These are phyloP conservation scores for Aegithalos caudatus DNA, from an alignment of 2,113 vertebrate species.

Conservation along the genomic window DNA sequence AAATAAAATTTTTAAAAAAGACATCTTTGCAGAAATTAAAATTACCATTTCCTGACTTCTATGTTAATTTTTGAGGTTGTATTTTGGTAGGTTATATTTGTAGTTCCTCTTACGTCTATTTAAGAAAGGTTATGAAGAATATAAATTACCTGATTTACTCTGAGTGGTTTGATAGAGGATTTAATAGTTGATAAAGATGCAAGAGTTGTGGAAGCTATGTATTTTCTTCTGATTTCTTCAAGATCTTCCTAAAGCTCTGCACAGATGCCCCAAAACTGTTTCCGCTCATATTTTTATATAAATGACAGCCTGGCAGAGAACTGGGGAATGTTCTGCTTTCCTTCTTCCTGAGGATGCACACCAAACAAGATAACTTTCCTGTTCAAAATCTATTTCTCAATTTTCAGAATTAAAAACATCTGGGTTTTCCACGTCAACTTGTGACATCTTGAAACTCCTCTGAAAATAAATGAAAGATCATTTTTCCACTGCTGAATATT, in stretches of 20 bases:
- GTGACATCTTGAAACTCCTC: background rate
- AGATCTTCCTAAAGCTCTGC: background rate
- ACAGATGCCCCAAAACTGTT: background rate
- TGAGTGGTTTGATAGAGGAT: background rate
- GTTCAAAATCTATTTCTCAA: background rate
- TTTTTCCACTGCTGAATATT: background rate
- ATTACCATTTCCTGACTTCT: background rate
- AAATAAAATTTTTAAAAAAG: background rate
- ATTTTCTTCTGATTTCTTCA: background rate
- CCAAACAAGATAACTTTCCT: slow-evolving; percentile 19
- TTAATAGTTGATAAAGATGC: background rate
- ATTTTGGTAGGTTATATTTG: background rate
- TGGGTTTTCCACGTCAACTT: background rate
- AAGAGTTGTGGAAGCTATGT: background rate
- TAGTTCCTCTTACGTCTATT: background rate
- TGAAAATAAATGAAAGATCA: background rate
- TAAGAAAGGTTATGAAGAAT: background rate
- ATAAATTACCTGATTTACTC: background rate
- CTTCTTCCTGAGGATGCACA: slow-evolving; percentile 7
- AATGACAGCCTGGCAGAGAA: background rate
- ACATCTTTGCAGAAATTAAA: background rate
- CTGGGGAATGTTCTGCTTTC: background rate
- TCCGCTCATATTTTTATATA: background rate
- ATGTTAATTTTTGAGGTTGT: background rate
- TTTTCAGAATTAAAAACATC: slow-evolving; percentile 41